Percentiles rank a stretch among this genome's conserved stretches.
These are phyloP conservation scores for Alloplasta piceator DNA, from an alignment of 2,888 invertebrate species.

Conservation along the genomic window DNA sequence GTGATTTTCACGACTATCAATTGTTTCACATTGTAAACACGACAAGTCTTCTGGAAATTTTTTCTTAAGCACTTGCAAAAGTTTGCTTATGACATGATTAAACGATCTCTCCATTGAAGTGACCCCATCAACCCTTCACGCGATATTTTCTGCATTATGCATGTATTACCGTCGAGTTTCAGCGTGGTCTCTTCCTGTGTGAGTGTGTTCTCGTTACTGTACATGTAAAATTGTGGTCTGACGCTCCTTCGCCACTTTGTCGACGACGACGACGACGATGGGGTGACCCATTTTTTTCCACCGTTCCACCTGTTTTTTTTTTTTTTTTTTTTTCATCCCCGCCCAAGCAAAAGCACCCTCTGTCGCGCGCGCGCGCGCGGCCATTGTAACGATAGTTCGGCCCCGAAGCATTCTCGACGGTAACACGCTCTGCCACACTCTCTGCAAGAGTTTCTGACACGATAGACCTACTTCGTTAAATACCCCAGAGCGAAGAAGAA, in stretches of 20 bases:
- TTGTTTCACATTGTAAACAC: too few relatives aligned
- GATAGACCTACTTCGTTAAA: conserved; percentile 59
- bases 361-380: conserved; percentile 1
- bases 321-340: conserved; percentile 47
- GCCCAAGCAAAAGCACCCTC: conserved; percentile 51
- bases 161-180: neutral
- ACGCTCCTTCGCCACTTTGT: conserved; percentile 24
- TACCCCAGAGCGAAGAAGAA: conserved; percentile 43
- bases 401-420: conserved; percentile 21
- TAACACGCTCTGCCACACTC: conserved; percentile 1
- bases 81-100: too few relatives aligned
- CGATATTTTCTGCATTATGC: neutral
- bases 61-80: too few relatives aligned
- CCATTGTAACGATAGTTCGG: conserved; percentile 41
- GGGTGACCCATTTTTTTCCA: conserved; percentile 74
- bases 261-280: conserved; percentile 39
- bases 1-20: too few relatives aligned
- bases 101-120: too few relatives aligned
- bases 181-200: neutral
- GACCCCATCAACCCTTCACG: too few relatives aligned
- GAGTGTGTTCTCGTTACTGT: conserved; percentile 19
- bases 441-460: conserved; percentile 23
- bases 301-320: conserved; percentile 76
- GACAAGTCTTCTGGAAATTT: too few relatives aligned
- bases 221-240: conserved; percentile 6